Base-by-base conservation (phyloP, 2,797 vertebrate genomes). In the Danionella dracula region DNA sequence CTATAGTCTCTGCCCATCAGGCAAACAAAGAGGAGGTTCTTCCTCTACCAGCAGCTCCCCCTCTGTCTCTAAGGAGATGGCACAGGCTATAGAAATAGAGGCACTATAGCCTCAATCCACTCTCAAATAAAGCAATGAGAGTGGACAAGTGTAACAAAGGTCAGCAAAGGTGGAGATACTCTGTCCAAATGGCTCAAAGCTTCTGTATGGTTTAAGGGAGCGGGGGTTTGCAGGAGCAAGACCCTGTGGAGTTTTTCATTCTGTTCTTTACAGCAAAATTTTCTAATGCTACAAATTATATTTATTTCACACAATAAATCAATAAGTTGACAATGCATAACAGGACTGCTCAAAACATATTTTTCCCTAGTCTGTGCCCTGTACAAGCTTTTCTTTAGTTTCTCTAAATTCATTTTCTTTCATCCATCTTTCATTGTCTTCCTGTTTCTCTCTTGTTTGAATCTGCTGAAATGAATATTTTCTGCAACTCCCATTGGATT, bases 391-490 rank as follows among this genome's bases (percentile, higher is more conserved):
- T n/a, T n/a, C n/a, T n/a, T n/a, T n/a, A n/a, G n/a, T 23, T 48
- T 15, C 32, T 46, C 8, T 51, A 8, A n/a, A 27, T 31, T 27
- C n/a, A n/a, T n/a, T n/a, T n/a, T n/a, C 9, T 48, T 27, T 69
- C 37, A 56, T 19, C 50, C 48, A 31, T 34, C n/a, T 48, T 20
- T 21, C 23, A 19, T 21, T 49, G 48, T 46, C 21, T 50, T 51
- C 72, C 9, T 60, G 68, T 65, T 62, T 72, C 56, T 58, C 66
- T 70, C 49, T 73, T 63, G 40, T 74, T 34, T 74, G 72, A 74
- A 79, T 82, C 66, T 84, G 76, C 82, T 86, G 83, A n/a, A n/a
- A 85, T 78, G 76, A 58, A 71, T 81, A 79, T 78, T 84, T 84
- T 79, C 77, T 79, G 46, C 79, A 83, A 70, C 74, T 81, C 68